Base-by-base conservation (phyloP, 2,888 invertebrate species). In the Cactoblastis cactorum region DNA sequence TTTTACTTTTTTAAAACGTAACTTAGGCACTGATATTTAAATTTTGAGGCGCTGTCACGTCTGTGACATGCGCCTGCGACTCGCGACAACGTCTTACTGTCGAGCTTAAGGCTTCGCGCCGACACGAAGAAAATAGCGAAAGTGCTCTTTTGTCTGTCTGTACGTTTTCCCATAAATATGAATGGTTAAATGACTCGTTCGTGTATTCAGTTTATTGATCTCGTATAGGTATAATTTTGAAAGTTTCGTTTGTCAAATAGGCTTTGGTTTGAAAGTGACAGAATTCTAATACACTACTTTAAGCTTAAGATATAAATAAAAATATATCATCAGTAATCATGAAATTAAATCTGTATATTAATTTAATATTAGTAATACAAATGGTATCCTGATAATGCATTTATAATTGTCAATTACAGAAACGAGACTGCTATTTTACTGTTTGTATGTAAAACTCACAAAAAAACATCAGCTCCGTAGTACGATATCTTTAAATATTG, bases 71-170 rank as follows among this genome's bases (percentile, higher is more conserved):
- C 79, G 79, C 78, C 64, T 67, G 74, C 74, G 72, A 56, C 65
- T 67, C 58, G 62, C 52, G 68, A 59, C 61, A 61, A 57, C 60
- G 58, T 61, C 61, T 72, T 61, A 84, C 85, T 86, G 80, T 53
- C 57, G 69, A 78, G 74, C 79, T 82, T 80, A 74, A 73, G 73
- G 68, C 68, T 71, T 73, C 72, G 68, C 68, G 71, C 63, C 61
- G 55, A 54, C 59, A 55, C 60, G 61, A 63, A 63, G 77, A 75
- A 74, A 77, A 73, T 63, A 72, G 83, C 84, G 87, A 86, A 87
- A 87, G 87, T 86, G 69, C 54, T 62, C 59, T 53, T 54, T 58
- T 56, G 51, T 55, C 52, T 57, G 55, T 57, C 54, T 39, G 48
- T 53, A 56, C 55, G 54, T 63, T 71, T 72, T 70, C 71, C 65